phyloP scores from a whole-genome alignment of 1,140 invertebrate species.

The Acromyrmex heyeri region DNA sequence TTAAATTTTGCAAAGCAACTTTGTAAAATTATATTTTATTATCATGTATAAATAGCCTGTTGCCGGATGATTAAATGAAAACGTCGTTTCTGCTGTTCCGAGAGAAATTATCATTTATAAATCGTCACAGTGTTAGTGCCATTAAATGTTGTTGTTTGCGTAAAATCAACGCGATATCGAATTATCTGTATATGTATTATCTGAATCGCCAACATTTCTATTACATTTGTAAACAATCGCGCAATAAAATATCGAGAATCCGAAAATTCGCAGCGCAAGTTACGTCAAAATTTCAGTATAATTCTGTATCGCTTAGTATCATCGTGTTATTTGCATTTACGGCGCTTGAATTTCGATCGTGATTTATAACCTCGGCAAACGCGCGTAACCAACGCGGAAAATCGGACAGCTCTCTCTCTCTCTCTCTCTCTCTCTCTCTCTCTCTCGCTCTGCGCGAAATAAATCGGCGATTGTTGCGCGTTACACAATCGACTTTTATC shows the following conservation, averaged over 20 bases:
- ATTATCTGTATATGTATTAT: constrained; percentile 26
- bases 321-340: constrained; percentile 40
- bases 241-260: constrained; percentile 32
- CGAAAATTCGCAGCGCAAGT: constrained; percentile 34
- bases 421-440: neutral
- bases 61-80: constrained; percentile 44
- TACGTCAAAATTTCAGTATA: constrained; percentile 36
- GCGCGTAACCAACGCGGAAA: constrained; percentile 22
- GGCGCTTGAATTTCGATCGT: constrained; percentile 34
- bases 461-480: constrained; percentile 42
- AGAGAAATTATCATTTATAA: constrained; percentile 37
- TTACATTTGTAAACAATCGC: constrained; percentile 36
- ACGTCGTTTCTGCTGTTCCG: neutral
- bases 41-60: neutral
- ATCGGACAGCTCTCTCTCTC: neutral
- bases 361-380: constrained; percentile 30
- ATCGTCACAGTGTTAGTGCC: neutral
- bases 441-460: neutral
- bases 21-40: constrained; percentile 17
- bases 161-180: constrained; percentile 36
- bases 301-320: constrained; percentile 9
- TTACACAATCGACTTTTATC: constrained; percentile 50
- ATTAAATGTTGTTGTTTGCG: constrained; percentile 29
- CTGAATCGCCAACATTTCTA: constrained; percentile 37
- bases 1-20: constrained; percentile 4